These are phyloP conservation scores for Hippocampus barbouri DNA, from an alignment of 2,113 vertebrate genomes.

Conservation along the genomic window DNA sequence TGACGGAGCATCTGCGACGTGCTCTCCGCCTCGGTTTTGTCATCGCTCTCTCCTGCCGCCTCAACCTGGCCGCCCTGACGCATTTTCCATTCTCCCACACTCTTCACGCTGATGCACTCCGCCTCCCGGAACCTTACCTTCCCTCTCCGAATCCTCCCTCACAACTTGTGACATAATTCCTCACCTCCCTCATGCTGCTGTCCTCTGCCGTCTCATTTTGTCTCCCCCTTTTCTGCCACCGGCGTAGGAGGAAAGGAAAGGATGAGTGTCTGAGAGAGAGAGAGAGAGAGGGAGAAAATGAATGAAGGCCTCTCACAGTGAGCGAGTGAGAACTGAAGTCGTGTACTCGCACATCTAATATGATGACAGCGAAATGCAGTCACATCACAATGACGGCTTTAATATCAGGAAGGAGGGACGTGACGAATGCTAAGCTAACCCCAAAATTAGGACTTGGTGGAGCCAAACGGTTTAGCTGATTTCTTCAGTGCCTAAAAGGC, in stretches of 20 bases:
- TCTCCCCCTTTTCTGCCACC: conserved; percentile 34
- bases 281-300: conserved; percentile 58
- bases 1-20: conserved; percentile 5
- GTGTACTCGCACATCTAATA: conserved; percentile 47
- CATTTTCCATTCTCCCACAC: conserved; percentile 21
- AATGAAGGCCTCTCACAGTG: conserved; percentile 42
- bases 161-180: conserved; percentile 42
- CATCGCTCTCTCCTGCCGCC: neutral
- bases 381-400: conserved; percentile 42
- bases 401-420: conserved; percentile 24
- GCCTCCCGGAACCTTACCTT: conserved; percentile 17
- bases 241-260: conserved; percentile 59
- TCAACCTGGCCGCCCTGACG: conserved; percentile 15
- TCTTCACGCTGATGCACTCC: conserved; percentile 6
- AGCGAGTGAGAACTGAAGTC: conserved; percentile 48
- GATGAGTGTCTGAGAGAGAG: conserved; percentile 57
- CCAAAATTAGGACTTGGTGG: conserved; percentile 1
- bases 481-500: neutral
- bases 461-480: neutral
- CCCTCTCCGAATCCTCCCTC: conserved; percentile 24
- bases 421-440: conserved; percentile 11
- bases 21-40: conserved; percentile 7
- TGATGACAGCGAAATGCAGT: conserved; percentile 49
- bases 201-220: conserved; percentile 28
- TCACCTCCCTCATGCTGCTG: conserved; percentile 28